A percentile compares a stretch with the other conserved stretches of the same genome.
Evolutionary conservation across 2,888 invertebrate species (phyloP).

Genomic region (Drosophila putrida): DNA sequence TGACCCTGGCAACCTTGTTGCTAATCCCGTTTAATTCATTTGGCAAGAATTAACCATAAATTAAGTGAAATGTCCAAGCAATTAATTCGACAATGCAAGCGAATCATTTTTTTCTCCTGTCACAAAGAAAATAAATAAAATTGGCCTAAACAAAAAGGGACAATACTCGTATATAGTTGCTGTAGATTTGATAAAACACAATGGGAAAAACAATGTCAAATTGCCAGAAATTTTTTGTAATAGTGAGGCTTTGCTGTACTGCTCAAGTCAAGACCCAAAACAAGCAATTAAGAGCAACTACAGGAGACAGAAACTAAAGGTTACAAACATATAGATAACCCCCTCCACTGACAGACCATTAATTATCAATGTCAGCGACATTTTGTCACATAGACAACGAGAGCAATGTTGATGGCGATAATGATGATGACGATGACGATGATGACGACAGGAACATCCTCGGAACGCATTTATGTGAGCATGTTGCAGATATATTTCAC

Average conservation of each 20-base stretch:
- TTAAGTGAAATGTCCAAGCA: conserved; percentile 41
- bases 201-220: neutral
- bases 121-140: conserved; percentile 10
- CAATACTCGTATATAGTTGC: neutral
- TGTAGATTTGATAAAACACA: neutral
- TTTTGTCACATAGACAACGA: conserved; percentile 67
- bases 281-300: conserved; percentile 59
- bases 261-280: conserved; percentile 33
- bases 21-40: neutral
- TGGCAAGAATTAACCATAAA: conserved; percentile 33
- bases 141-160: neutral
- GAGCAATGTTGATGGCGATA: conserved; percentile 10
- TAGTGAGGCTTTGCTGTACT: conserved; percentile 10
- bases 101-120: neutral
- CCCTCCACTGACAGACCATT: conserved; percentile 60
- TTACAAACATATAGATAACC: conserved; percentile 15
- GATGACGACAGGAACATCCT: conserved; percentile 63
- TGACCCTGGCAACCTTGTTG: conserved; percentile 29
- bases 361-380: conserved; percentile 81
- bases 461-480: conserved; percentile 50
- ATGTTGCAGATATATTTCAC: conserved; percentile 78
- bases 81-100: conserved; percentile 39
- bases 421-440: conserved; percentile 25
- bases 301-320: conserved; percentile 19
- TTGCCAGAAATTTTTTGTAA: neutral